Percentiles rank a stretch among this genome's conserved stretches.
Conservation (phyloP, 92 coral and sea anemone genomes). For the Umimayanthus chanpuru region DNA sequence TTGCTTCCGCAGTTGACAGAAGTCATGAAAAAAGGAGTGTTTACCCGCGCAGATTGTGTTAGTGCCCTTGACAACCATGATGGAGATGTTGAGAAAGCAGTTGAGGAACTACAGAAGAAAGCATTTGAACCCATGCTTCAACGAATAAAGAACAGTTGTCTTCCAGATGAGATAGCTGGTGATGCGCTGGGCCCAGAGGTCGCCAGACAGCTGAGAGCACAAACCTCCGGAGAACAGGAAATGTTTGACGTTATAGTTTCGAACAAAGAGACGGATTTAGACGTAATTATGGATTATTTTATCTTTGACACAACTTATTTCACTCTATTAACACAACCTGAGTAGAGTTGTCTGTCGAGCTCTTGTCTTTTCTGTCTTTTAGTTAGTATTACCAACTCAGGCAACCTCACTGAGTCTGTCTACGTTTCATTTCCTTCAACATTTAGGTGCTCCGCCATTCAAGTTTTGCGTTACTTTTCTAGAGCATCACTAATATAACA, state of each 20-base stretch:
- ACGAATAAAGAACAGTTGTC: constrained; percentile 72
- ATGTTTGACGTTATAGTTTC: constrained; percentile 72
- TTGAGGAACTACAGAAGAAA: constrained; percentile 69
- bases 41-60: constrained; percentile 74
- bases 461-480: too few relatives aligned
- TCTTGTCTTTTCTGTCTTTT: background rate
- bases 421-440: too few relatives aligned
- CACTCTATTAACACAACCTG: too few relatives aligned
- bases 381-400: too few relatives aligned
- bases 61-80: constrained; percentile 75
- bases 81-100: constrained; percentile 72
- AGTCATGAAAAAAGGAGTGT: constrained; percentile 72
- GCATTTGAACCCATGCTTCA: constrained; percentile 81
- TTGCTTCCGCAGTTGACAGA: constrained; percentile 63
- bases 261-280: constrained; percentile 57
- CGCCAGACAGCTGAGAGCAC: constrained; percentile 49
- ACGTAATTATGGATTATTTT: constrained; percentile 49
- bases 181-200: constrained; percentile 35
- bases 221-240: constrained; percentile 56
- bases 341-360: background rate
- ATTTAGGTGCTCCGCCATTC: too few relatives aligned
- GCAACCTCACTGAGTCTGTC: too few relatives aligned
- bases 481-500: too few relatives aligned
- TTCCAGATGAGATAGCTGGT: constrained; percentile 49
- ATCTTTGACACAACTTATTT: background rate